phyloP scores from a whole-genome alignment of 1,140 invertebrate genomes.

The Conus ventricosus region DNA sequence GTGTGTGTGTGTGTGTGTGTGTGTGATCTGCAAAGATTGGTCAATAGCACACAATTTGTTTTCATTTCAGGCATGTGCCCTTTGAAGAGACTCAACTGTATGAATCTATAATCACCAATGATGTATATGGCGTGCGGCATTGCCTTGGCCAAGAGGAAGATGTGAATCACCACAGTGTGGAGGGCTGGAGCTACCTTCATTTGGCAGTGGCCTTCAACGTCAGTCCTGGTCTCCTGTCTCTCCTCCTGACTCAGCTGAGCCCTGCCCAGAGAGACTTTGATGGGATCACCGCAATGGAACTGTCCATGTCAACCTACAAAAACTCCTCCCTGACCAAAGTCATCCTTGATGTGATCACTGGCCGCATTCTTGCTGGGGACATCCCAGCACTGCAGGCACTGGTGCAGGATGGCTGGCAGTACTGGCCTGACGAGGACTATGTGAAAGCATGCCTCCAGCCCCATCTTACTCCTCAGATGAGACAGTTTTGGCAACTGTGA shows the following conservation, averaged over 20 bases:
- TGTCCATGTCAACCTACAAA: slow-evolving; percentile 3
- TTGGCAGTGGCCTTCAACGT: slow-evolving; percentile 38
- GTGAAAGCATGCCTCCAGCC: not conserved
- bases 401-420: slow-evolving; percentile 37
- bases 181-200: slow-evolving; percentile 45
- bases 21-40: no score
- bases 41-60: no score
- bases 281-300: slow-evolving; percentile 34
- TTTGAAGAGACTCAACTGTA: slow-evolving; percentile 43
- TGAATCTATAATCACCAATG: slow-evolving; percentile 42
- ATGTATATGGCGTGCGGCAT: slow-evolving; percentile 22
- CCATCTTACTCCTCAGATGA: not conserved
- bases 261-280: slow-evolving; percentile 32
- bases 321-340: not conserved
- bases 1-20: no score
- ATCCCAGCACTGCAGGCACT: slow-evolving; percentile 26
- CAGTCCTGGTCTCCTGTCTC: slow-evolving; percentile 7
- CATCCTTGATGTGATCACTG: slow-evolving; percentile 20
- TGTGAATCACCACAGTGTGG: slow-evolving; percentile 21
- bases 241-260: slow-evolving; percentile 26
- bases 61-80: not conserved
- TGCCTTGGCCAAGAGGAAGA: slow-evolving; percentile 13
- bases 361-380: slow-evolving; percentile 9
- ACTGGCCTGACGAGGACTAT: slow-evolving; percentile 28
- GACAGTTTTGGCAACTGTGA: not conserved